phyloP scores from a whole-genome alignment of 2,888 invertebrate species.

The Syrphus vitripennis region DNA sequence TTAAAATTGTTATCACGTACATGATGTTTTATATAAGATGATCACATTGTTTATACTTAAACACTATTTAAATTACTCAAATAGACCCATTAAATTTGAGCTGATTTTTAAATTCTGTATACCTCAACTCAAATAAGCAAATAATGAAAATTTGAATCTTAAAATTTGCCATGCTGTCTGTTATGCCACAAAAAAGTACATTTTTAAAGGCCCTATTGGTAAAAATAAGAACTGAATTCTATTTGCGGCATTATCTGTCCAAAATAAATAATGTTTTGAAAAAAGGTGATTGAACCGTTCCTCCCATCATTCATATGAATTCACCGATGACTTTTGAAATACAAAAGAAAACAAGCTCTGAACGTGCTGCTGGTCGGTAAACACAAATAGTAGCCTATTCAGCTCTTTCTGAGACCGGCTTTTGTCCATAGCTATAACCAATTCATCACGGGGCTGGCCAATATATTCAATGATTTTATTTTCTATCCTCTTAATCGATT shows the following conservation, averaged over 20 bases:
- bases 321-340: background rate
- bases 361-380: background rate
- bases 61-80: background rate
- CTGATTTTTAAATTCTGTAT: background rate
- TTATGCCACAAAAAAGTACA: background rate
- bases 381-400: background rate
- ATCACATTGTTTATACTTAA: background rate
- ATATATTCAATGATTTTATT: background rate
- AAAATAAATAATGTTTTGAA: background rate
- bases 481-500: background rate
- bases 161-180: background rate
- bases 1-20: too few species aligned
- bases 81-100: background rate
- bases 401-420: background rate
- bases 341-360: background rate
- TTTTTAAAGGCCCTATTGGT: background rate
- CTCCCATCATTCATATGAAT: background rate
- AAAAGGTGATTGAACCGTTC: background rate
- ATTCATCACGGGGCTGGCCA: background rate
- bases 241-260: background rate
- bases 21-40: too few species aligned
- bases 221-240: background rate
- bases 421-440: background rate
- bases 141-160: background rate
- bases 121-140: background rate